phyloP scores from a whole-genome alignment of 2,888 invertebrate genomes.

The Apamea monoglypha region DNA sequence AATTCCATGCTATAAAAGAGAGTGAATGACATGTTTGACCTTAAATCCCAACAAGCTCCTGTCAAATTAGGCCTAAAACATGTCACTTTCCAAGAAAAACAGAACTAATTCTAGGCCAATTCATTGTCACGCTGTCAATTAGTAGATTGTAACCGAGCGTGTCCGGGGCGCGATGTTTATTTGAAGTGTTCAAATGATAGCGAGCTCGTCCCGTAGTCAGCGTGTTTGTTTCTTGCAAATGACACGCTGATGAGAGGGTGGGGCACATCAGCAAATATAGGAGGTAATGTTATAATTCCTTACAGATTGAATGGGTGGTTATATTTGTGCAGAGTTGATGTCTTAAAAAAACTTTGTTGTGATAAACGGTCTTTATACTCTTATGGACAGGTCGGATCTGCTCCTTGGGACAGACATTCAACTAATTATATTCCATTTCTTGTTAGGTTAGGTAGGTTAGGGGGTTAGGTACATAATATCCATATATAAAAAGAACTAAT shows the following conservation, averaged over 20 bases:
- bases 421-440: background rate
- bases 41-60: constrained; percentile 5
- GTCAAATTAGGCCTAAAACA: constrained; percentile 33
- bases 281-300: constrained; percentile 31
- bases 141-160: constrained; percentile 34
- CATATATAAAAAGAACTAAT: background rate
- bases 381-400: background rate
- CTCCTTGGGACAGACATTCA: background rate
- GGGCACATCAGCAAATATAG: background rate
- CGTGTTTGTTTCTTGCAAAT: constrained; percentile 45
- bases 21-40: background rate
- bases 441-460: background rate
- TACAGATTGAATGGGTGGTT: background rate
- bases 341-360: background rate
- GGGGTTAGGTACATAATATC: too few species aligned
- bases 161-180: constrained; percentile 17
- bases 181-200: constrained; percentile 6
- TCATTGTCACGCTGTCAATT: constrained; percentile 60
- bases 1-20: background rate
- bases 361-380: background rate
- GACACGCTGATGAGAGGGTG: constrained; percentile 20
- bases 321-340: background rate
- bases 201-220: constrained; percentile 2
- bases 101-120: constrained; percentile 29
- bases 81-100: constrained; percentile 41